A percentile compares a stretch with the other conserved stretches of the same genome.
phyloP scores from a whole-genome alignment of 1,140 invertebrate species.

The Procambarus clarkii region DNA sequence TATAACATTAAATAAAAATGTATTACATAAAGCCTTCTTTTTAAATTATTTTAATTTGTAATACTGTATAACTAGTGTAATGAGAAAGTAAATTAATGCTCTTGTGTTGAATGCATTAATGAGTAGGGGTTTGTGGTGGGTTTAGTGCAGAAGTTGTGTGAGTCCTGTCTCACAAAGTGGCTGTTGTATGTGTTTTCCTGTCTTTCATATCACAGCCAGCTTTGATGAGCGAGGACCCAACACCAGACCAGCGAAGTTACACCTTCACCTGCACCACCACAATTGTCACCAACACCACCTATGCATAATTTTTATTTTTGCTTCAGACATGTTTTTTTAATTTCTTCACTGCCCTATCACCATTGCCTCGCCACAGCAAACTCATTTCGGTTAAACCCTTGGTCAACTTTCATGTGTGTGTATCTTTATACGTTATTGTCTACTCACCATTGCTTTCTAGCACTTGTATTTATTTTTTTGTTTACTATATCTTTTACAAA shows the following conservation, averaged over 20 bases:
- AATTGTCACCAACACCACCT: not conserved
- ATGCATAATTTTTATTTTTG: not conserved
- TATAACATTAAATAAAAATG: too few species aligned
- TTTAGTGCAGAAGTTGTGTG: not conserved
- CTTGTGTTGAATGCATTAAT: not conserved
- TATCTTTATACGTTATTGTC: too few species aligned
- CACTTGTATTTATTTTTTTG: too few species aligned
- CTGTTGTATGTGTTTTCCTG: constrained; percentile 84
- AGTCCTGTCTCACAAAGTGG: constrained; percentile 82
- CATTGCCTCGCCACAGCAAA: too few species aligned
- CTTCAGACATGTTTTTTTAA: too few species aligned
- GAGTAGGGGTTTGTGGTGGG: not conserved
- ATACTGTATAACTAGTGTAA: not conserved
- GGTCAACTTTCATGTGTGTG: too few species aligned
- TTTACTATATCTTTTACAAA: too few species aligned
- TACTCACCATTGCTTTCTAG: too few species aligned
- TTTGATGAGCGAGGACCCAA: constrained; percentile 82
- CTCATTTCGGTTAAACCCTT: too few species aligned
- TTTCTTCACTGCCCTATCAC: too few species aligned
- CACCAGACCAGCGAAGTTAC: not conserved
- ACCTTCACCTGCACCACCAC: not conserved
- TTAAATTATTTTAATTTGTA: too few species aligned
- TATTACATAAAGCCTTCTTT: too few species aligned
- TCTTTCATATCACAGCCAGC: constrained; percentile 91
- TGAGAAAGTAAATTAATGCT: not conserved